These are phyloP conservation scores for Melanotaenia nigrans DNA, from an alignment of 2,797 vertebrate genomes.

Conservation along the genomic window DNA sequence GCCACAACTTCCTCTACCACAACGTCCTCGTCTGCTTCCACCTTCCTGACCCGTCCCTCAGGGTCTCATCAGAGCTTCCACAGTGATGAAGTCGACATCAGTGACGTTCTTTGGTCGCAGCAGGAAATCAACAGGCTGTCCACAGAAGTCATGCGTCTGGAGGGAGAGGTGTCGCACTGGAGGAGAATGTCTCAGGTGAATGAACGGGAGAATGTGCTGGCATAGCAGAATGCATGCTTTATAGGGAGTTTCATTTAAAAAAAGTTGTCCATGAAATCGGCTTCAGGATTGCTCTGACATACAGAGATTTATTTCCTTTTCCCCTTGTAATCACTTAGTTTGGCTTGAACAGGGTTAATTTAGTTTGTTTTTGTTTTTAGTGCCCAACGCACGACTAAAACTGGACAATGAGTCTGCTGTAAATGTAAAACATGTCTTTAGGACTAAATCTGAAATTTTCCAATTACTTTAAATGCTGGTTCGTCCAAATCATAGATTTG, in stretches of 20 bases:
- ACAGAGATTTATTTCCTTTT: background rate
- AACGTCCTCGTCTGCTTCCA: constrained; percentile 72
- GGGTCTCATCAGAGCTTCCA: constrained; percentile 85
- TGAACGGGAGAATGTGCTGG: background rate
- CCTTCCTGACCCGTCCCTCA: constrained; percentile 78
- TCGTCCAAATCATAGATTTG: background rate
- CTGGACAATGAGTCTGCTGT: background rate
- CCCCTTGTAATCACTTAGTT: background rate
- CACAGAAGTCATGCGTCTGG: constrained; percentile 88
- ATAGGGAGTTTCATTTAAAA: background rate
- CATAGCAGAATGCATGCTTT: no score
- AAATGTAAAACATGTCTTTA: background rate
- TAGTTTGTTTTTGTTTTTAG: background rate
- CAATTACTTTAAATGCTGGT: background rate
- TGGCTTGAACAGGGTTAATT: background rate
- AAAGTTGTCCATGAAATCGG: background rate
- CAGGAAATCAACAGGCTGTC: constrained; percentile 97
- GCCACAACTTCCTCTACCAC: constrained; percentile 66
- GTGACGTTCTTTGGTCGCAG: constrained; percentile 94
- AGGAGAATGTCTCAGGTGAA: constrained; percentile 89
- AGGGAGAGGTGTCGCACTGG: constrained; percentile 93
- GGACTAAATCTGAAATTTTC: background rate
- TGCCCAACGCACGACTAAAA: background rate
- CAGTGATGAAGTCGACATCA: constrained; percentile 92
- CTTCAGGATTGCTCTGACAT: background rate